Evolutionary conservation across 1,140 invertebrate genomes (phyloP), one percentile per base, ranked within the genome.

Genomic region (Pseudomyrmex dendroicus): DNA sequence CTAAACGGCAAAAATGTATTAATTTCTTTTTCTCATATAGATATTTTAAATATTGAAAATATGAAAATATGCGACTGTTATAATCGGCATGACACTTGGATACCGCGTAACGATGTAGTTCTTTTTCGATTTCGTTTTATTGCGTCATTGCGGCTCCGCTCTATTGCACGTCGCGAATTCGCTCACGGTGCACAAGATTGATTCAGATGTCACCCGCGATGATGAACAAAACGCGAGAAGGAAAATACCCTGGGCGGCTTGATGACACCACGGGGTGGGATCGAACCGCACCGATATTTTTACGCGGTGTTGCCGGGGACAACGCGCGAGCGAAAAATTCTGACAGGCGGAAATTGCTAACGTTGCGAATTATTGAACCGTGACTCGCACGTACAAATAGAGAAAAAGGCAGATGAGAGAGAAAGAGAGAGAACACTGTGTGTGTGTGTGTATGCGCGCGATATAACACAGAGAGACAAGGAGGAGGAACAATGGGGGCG

Each of bases 321-420:
- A 66, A 76, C 76, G 22, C 35, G 20, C 44, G 61, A 15, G 54
- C 62, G 68, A 88, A 85, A 83, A 80, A 85, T 84, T 56, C 76
- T 59, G 80, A 61, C 74, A 80, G 85, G 78, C 86, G 86, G 84
- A 89, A 89, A 89, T 89, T 82, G 84, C 82, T 63, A 88, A 84
- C 84, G 70, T 50, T 25, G 63, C 76, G 88, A 89, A 89, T 89
- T 86, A 89, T 89, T 76, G 87, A 89, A 89, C 84, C 88, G 72
- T 86, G 84, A 62, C 82, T 64, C 50, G 61, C 70, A 70, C 78
- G 20, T 54, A 50, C 78, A 67, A 77, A 77, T 73, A 57, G 73
- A 63, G 48, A 25, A 48, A 83, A 50, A 76, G 20, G 9, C 22
- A 50, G n/a, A 52, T 73, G 54, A 1, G 35, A 83, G 73, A 83